phyloP scores from a whole-genome alignment of 2,113 vertebrate species.

The Hemichromis elongatus region DNA sequence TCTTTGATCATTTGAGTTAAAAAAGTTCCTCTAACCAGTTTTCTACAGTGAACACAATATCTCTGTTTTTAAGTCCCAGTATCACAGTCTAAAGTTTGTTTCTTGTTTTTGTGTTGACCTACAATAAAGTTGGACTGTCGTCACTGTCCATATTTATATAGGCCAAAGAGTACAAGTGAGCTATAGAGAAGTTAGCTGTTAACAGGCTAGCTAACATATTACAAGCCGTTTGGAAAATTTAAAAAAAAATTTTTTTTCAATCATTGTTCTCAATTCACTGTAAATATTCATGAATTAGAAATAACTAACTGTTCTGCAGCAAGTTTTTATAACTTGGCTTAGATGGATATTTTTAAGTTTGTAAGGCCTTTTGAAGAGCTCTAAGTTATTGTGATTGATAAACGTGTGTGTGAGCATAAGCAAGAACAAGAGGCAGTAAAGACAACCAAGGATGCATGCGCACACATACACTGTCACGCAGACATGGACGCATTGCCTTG shows the following conservation, averaged over 20 bases:
- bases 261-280: neutral
- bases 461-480: conserved; percentile 27
- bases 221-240: neutral
- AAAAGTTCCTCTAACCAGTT: neutral
- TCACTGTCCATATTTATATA: neutral
- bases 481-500: conserved; percentile 42
- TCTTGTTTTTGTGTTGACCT: neutral
- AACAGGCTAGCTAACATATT: neutral
- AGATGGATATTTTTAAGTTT: neutral
- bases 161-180: neutral
- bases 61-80: neutral
- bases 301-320: neutral
- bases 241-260: neutral
- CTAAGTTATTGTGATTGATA: conserved; percentile 9
- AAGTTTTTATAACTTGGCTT: neutral
- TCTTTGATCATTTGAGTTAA: neutral
- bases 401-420: conserved; percentile 14
- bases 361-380: neutral
- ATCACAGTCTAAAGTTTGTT: neutral
- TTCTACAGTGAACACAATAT: neutral
- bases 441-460: neutral
- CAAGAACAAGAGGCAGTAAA: conserved; percentile 33
- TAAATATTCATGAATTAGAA: neutral
- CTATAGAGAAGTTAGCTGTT: neutral
- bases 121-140: neutral